These are phyloP conservation scores for Pachyramphus minor DNA, from an alignment of 2,113 vertebrate species.

Conservation along the genomic window DNA sequence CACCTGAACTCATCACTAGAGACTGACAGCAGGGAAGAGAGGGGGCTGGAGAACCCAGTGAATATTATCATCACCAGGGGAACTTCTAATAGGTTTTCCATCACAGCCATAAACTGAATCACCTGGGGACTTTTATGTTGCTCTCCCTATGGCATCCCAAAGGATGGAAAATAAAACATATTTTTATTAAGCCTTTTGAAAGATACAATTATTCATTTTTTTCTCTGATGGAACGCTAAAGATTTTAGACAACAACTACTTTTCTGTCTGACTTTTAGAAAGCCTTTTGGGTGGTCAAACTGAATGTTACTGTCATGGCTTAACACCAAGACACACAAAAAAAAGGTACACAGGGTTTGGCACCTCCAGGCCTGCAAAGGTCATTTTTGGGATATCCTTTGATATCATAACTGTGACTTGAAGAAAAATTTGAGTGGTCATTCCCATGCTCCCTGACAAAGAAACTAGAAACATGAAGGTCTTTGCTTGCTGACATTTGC, in stretches of 20 bases:
- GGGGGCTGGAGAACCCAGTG: neutral
- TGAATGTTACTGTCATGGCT: neutral
- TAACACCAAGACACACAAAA: neutral
- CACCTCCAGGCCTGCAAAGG: neutral
- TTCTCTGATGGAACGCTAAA: neutral
- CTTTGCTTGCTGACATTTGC: neutral
- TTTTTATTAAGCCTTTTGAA: conserved; percentile 59
- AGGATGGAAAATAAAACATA: conserved; percentile 57
- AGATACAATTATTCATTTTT: conserved; percentile 29
- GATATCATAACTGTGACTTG: neutral
- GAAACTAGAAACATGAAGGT: neutral
- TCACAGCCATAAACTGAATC: conserved; percentile 23
- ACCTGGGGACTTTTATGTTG: neutral
- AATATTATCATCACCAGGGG: neutral
- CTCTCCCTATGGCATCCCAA: neutral
- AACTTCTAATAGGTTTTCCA: conserved; percentile 51
- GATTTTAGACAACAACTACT: neutral
- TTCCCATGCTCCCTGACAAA: neutral
- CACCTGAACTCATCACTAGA: conserved; percentile 22
- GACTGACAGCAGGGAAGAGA: neutral
- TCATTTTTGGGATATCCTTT: neutral
- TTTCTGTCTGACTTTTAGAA: neutral
- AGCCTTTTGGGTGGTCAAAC: neutral
- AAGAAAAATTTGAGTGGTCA: neutral
- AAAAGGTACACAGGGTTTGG: neutral